These are phyloP conservation scores for Dinothrombium tinctorium DNA, from an alignment of 1,140 invertebrate genomes.

Conservation along the genomic window DNA sequence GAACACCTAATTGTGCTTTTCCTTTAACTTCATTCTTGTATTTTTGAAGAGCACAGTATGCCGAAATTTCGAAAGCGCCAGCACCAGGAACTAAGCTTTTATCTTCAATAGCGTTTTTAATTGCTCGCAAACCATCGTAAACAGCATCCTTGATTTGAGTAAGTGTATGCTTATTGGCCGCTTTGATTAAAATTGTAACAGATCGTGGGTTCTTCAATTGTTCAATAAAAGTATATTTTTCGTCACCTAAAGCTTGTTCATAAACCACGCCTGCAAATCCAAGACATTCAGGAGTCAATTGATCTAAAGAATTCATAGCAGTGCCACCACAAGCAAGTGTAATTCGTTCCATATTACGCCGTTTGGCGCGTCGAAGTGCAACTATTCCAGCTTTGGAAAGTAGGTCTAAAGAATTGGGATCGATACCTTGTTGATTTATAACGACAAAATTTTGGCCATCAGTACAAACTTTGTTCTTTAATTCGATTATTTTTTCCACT, in stretches of 20 bases:
- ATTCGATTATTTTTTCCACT: slow-evolving; percentile 78
- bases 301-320: slow-evolving; percentile 91
- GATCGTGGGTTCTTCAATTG: slow-evolving; percentile 83
- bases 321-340: slow-evolving; percentile 79
- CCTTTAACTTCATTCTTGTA: slow-evolving; percentile 62
- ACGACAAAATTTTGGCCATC: slow-evolving; percentile 70
- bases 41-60: slow-evolving; percentile 49
- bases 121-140: slow-evolving; percentile 76
- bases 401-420: slow-evolving; percentile 84
- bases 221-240: slow-evolving; percentile 93
- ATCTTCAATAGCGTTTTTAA: slow-evolving; percentile 92
- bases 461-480: slow-evolving; percentile 74
- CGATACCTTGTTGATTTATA: slow-evolving; percentile 92
- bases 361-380: slow-evolving; percentile 76
- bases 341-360: slow-evolving; percentile 92
- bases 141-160: slow-evolving; percentile 91
- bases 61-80: slow-evolving; percentile 85
- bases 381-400: slow-evolving; percentile 87
- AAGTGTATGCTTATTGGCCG: slow-evolving; percentile 84
- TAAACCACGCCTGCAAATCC: slow-evolving; percentile 88
- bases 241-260: slow-evolving; percentile 88
- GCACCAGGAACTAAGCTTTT: slow-evolving; percentile 64
- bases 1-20: slow-evolving; percentile 67
- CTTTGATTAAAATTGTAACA: slow-evolving; percentile 88
- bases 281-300: slow-evolving; percentile 58